Conservation (phyloP, 2,797 vertebrate genomes). For the Lepidocolaptes lacrymiger region DNA sequence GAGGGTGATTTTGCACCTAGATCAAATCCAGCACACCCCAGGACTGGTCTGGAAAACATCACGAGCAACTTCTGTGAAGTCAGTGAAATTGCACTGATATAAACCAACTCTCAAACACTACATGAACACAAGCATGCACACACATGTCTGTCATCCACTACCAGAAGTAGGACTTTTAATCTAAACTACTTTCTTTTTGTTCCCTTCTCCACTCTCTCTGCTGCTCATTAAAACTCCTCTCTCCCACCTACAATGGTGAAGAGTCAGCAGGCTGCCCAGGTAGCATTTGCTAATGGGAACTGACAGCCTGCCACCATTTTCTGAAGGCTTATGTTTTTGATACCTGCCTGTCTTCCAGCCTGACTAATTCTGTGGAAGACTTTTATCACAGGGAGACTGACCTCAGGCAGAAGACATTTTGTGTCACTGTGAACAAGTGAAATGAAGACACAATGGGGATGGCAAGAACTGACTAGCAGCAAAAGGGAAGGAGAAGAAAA, state of each 20-base stretch:
- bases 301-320: conserved; percentile 55
- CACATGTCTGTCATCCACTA: not conserved
- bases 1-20: not conserved
- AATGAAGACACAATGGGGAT: not conserved
- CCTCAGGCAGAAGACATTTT: conserved; percentile 52
- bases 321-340: not conserved
- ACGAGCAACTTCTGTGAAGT: not conserved
- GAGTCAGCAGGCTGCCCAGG: conserved; percentile 39
- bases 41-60: not conserved
- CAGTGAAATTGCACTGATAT: not conserved
- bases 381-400: conserved; percentile 56
- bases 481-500: conserved; percentile 30
- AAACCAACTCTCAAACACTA: not conserved
- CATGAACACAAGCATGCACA: not conserved
- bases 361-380: conserved; percentile 32
- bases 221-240: conserved; percentile 63
- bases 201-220: not conserved
- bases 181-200: not conserved
- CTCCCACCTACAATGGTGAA: not conserved
- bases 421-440: conserved; percentile 34
- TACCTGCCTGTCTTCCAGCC: conserved; percentile 46
- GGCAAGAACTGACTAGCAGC: not conserved
- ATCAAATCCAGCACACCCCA: not conserved
- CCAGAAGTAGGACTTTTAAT: not conserved
- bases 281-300: conserved; percentile 37